phyloP scores from a whole-genome alignment of 2,797 vertebrate genomes.

The Mastacembelus armatus region DNA sequence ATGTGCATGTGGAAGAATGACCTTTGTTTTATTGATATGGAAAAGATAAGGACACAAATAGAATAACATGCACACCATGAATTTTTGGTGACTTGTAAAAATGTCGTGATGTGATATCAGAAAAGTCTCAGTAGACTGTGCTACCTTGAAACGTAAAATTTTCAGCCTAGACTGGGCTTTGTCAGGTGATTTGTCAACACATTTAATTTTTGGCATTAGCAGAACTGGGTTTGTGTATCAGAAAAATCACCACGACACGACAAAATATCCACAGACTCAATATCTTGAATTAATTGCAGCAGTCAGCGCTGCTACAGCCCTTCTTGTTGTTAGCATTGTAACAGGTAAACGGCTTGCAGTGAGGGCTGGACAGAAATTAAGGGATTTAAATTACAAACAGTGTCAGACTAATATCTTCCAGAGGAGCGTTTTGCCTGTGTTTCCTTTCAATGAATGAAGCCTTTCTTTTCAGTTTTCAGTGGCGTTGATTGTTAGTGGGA shows the following conservation, averaged over 20 bases:
- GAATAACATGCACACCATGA: no score
- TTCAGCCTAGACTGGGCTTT: no score
- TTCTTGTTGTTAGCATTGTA: conserved; percentile 10
- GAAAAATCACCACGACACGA: not conserved
- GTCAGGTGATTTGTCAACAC: not conserved
- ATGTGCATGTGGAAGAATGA: no score
- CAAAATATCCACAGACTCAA: not conserved
- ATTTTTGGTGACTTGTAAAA: no score
- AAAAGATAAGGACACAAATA: no score
- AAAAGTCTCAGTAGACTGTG: no score
- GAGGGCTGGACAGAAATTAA: conserved; percentile 9
- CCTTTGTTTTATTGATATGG: no score
- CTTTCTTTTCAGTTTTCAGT: conserved; percentile 55
- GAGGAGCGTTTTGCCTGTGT: conserved; percentile 14
- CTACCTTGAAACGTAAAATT: no score
- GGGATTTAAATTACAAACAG: conserved; percentile 19
- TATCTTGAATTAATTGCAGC: not conserved
- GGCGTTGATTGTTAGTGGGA: conserved; percentile 28
- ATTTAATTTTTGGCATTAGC: not conserved
- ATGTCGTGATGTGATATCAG: no score
- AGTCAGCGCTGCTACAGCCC: not conserved
- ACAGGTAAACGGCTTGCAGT: conserved; percentile 13
- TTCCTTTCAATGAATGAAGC: conserved; percentile 43
- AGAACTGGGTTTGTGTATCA: not conserved
- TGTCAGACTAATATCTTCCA: conserved; percentile 39